A percentile compares a stretch with the other conserved stretches of the same genome.
Conservation (phyloP, 1,140 invertebrate species). For the Ips typographus region DNA sequence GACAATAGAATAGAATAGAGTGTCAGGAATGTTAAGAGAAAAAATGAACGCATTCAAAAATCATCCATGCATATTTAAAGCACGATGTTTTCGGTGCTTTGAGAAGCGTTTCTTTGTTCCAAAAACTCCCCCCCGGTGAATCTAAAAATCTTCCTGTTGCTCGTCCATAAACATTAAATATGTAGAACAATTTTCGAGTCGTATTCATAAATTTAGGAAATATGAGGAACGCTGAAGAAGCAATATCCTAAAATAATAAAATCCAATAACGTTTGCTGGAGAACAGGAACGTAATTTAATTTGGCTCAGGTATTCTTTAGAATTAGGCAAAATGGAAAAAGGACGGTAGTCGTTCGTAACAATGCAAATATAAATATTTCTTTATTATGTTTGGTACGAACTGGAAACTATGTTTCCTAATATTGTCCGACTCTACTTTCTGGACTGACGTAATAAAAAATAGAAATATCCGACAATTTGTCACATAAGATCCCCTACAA, state of each 20-base stretch:
- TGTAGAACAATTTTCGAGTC: constrained; percentile 22
- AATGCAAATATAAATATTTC: constrained; percentile 15
- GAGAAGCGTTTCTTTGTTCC: neutral
- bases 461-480: neutral
- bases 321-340: constrained; percentile 16
- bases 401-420: too few relatives aligned
- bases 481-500: neutral
- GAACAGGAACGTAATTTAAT: constrained; percentile 22
- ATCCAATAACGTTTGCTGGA: constrained; percentile 26
- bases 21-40: too few relatives aligned
- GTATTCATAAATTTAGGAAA: constrained; percentile 27
- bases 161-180: constrained; percentile 24
- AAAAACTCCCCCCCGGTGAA: constrained; percentile 8
- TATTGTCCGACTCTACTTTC: too few relatives aligned
- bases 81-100: neutral
- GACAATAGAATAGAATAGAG: too few relatives aligned
- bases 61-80: too few relatives aligned
- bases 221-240: constrained; percentile 28
- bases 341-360: neutral
- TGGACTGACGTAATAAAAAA: too few relatives aligned
- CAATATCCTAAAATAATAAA: constrained; percentile 36
- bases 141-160: constrained; percentile 17
- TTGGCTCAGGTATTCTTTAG: constrained; percentile 9
- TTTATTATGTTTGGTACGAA: neutral
- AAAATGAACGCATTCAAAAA: too few relatives aligned